Evolutionary conservation across 2,888 invertebrate genomes (phyloP).

Genomic region (Punctoribates punctum): DNA sequence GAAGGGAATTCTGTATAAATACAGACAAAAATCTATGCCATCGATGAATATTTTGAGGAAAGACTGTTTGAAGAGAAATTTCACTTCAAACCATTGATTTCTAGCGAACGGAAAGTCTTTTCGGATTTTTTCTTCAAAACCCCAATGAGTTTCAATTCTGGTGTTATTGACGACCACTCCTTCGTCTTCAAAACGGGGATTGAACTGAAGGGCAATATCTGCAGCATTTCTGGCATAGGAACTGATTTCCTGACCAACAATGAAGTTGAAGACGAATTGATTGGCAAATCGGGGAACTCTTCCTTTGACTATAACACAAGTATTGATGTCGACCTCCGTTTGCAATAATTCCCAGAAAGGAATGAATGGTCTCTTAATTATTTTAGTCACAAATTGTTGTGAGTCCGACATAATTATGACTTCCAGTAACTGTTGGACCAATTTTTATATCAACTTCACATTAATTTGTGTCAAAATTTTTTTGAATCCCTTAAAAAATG

Average conservation of each 20-base stretch:
- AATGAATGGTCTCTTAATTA: slow-evolving; percentile 23
- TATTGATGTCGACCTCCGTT: background rate
- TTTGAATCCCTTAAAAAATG: background rate
- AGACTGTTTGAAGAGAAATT: slow-evolving; percentile 5
- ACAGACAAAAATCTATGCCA: background rate
- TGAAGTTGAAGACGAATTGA: slow-evolving; percentile 14
- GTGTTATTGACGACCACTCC: slow-evolving; percentile 14
- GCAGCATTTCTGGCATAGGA: background rate
- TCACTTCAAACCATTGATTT: slow-evolving; percentile 35
- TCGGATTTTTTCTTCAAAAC: background rate
- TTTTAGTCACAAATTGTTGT: slow-evolving; percentile 13
- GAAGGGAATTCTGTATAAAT: slow-evolving; percentile 15
- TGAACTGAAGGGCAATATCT: slow-evolving; percentile 32
- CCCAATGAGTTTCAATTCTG: slow-evolving; percentile 15
- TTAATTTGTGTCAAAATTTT: background rate
- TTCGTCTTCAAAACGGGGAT: slow-evolving; percentile 7
- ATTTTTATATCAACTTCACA: slow-evolving; percentile 3
- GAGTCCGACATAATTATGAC: background rate
- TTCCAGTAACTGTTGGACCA: background rate
- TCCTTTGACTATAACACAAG: slow-evolving; percentile 25
- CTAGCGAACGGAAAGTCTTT: slow-evolving; percentile 3
- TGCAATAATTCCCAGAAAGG: slow-evolving; percentile 20
- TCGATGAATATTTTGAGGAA: slow-evolving; percentile 25
- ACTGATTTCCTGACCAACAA: slow-evolving; percentile 30
- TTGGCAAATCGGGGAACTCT: slow-evolving; percentile 28